Evolutionary conservation across 2,888 invertebrate genomes (phyloP).

Genomic region (Himalopsyche anomala): DNA sequence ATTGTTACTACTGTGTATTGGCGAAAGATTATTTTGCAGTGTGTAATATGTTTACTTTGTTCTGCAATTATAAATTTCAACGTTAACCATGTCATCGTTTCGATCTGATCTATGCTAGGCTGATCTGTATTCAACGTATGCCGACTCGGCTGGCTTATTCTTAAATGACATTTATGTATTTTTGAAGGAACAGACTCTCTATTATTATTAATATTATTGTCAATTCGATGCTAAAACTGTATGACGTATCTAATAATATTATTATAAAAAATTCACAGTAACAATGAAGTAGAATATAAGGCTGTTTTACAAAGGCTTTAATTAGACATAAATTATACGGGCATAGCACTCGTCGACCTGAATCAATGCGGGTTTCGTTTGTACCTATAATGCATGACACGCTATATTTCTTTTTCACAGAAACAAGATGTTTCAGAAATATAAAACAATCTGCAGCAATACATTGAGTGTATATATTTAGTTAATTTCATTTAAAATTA

Average conservation of each 20-base stretch:
- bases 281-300: conserved; percentile 20
- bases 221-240: neutral
- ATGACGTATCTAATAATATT: neutral
- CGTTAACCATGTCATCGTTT: too few species aligned
- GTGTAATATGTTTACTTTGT: too few species aligned
- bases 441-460: too few species aligned
- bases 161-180: neutral
- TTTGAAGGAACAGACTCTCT: neutral
- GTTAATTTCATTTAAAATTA: too few species aligned
- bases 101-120: too few species aligned
- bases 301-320: conserved; percentile 50
- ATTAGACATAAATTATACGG: conserved; percentile 38
- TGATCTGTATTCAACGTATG: too few species aligned
- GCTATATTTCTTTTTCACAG: too few species aligned
- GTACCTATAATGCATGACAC: neutral
- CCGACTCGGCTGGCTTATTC: neutral
- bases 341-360: conserved; percentile 13
- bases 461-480: too few species aligned
- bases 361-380: neutral
- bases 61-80: too few species aligned
- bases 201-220: conserved; percentile 1
- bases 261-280: neutral
- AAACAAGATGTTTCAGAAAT: too few species aligned
- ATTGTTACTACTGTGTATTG: too few species aligned
- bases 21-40: too few species aligned